A percentile compares a stretch with the other conserved stretches of the same genome.
phyloP scores from a whole-genome alignment of 2,113 vertebrate species.

The Gulo gulo region DNA sequence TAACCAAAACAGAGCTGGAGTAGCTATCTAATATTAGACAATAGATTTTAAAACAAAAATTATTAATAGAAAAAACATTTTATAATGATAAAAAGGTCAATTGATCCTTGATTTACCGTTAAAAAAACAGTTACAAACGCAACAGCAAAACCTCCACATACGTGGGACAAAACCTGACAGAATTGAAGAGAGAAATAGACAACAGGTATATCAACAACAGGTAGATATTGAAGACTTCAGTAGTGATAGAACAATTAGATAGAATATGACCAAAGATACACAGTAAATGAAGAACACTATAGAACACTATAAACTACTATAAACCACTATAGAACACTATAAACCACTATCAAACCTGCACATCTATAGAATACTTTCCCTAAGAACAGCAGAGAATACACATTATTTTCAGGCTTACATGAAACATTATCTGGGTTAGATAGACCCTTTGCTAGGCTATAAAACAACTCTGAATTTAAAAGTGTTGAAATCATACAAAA shows the following conservation, averaged over 20 bases:
- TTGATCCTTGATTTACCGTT: not conserved
- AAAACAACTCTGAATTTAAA: not conserved
- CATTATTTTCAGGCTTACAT: not conserved
- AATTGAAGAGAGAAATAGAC: not conserved
- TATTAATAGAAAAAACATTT: not conserved
- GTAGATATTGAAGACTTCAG: not conserved
- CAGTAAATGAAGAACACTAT: not conserved
- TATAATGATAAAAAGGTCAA: not conserved
- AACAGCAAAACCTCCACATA: not conserved
- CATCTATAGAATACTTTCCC: not conserved
- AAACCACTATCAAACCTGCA: not conserved
- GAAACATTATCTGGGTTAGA: not conserved
- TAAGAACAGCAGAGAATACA: not conserved
- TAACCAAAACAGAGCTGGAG: not conserved
- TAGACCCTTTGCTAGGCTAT: not conserved
- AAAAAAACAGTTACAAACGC: slow-evolving; percentile 2
- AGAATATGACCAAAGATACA: not conserved
- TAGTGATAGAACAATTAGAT: not conserved
- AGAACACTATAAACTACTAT: not conserved
- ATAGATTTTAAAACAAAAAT: slow-evolving; percentile 8
- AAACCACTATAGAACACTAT: not conserved
- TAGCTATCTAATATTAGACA: not conserved
- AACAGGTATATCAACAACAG: not conserved
- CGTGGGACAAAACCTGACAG: not conserved
- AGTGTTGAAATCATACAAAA: not conserved